Percentiles rank a stretch among this genome's conserved stretches.
Conservation (phyloP, 2,797 vertebrate genomes). For the Sciaenops ocellatus region DNA sequence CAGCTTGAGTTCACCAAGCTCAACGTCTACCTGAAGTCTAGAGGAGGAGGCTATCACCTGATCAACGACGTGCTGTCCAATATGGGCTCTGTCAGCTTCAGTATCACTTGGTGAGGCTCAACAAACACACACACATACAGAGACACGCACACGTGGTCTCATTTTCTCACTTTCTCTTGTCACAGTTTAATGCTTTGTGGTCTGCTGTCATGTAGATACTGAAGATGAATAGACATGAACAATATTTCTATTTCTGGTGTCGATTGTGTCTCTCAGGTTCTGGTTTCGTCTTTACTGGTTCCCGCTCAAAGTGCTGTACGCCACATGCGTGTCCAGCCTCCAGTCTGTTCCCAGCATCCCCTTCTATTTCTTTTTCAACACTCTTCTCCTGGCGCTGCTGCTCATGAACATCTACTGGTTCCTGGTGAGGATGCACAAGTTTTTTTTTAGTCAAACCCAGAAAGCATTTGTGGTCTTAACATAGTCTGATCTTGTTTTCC, state of each 20-base stretch:
- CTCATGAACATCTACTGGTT: constrained; percentile 99
- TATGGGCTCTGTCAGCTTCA: constrained; percentile 91
- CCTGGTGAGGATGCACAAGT: constrained; percentile 87
- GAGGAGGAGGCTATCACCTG: constrained; percentile 86
- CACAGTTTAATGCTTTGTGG: not conserved
- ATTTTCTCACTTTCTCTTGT: constrained; percentile 6
- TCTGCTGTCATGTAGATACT: not conserved
- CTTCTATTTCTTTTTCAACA: constrained; percentile 99
- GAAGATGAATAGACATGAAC: not conserved
- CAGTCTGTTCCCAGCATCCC: constrained; percentile 91
- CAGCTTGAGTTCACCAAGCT: constrained; percentile 98
- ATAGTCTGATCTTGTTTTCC: not conserved
- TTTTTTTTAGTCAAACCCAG: not conserved
- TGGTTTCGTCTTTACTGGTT: constrained; percentile 99
- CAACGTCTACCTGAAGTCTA: constrained; percentile 95
- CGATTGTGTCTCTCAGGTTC: constrained; percentile 87
- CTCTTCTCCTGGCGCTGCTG: constrained; percentile 90
- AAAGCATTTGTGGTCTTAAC: not conserved
- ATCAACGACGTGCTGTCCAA: constrained; percentile 91
- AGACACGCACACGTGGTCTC: not conserved
- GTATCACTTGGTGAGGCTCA: constrained; percentile 90
- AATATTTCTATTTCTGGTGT: not conserved
- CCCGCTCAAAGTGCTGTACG: constrained; percentile 95
- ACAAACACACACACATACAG: constrained; percentile 1
- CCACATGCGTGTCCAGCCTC: constrained; percentile 92